Base-by-base conservation (phyloP, 2,113 vertebrate genomes). In the Amphilophus citrinellus region DNA sequence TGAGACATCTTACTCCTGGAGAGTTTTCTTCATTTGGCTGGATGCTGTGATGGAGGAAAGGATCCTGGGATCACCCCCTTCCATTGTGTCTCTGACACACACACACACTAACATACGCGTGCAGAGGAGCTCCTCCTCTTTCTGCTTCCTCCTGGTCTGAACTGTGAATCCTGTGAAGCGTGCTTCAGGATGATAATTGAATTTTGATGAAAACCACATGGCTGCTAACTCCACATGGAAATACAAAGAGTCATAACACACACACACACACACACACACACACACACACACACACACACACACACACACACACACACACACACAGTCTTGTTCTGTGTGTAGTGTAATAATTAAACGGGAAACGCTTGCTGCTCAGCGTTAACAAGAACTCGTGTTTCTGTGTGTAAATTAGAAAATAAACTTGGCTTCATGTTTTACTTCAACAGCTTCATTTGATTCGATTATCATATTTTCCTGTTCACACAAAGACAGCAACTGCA, bases 121-220 rank as follows among this genome's bases (percentile, higher is more conserved):
- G 11, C n/a, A 22, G 5, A 71, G 2, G 10, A 32, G 5, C 61
- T 6, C 27, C 22, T 15, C 14, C 75, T 57, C 35, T 57, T 77
- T 63, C 24, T 83, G 50, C 50, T 59, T 53, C 30, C 30, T 53
- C 1, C 30, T 11, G 4, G 18, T 44, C 53, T 56, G 53, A 76
- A 35, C 73, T 76, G 73, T 7, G 53, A 15, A 24, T 62, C 75
- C 80, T 77, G 77, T 84, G 89, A 87, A 82, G 84, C 79, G 10
- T 87, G 82, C 42, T 84, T 50, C 86, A 76, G 75, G 80, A 77
- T 62, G 73, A 86, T 90, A 88, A 90, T 90, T 85, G 83, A 85
- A 85, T 85, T 90, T 83, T 83, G 85, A 87, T 90, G 86, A 88
- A 86, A 88, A 59, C 77, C 89, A 88, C 86, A 90, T 73, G 77